Evolutionary conservation across 2,113 vertebrate species (phyloP).

Genomic region (Scartelaos histophorus): DNA sequence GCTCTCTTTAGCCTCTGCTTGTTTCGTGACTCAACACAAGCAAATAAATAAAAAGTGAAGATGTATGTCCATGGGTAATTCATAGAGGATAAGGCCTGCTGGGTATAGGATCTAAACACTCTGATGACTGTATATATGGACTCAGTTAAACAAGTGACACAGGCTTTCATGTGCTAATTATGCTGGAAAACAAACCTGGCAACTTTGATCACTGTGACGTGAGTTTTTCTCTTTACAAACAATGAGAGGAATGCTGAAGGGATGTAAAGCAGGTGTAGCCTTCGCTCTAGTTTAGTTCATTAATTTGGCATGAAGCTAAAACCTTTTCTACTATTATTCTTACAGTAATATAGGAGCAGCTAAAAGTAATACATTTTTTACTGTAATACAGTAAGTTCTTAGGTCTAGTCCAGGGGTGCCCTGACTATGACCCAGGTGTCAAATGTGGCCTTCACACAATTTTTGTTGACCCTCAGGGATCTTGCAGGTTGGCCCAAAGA

Average conservation of each 20-base stretch:
- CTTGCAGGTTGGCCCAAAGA: too few species aligned
- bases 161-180: slow-evolving; percentile 73
- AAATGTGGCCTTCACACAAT: too few species aligned
- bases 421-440: too few species aligned
- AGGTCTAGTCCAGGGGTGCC: too few species aligned
- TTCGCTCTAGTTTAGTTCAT: slow-evolving; percentile 19
- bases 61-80: slow-evolving; percentile 60
- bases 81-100: slow-evolving; percentile 36
- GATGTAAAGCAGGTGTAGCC: slow-evolving; percentile 38
- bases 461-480: too few species aligned
- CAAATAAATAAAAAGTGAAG: slow-evolving; percentile 69
- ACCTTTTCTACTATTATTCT: too few species aligned
- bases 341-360: too few species aligned
- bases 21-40: slow-evolving; percentile 58
- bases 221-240: slow-evolving; percentile 60
- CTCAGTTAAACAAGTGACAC: slow-evolving; percentile 61
- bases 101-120: slow-evolving; percentile 59
- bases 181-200: slow-evolving; percentile 61
- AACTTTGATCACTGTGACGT: slow-evolving; percentile 38
- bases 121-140: slow-evolving; percentile 57
- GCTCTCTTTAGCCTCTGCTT: slow-evolving; percentile 57
- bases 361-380: too few species aligned
- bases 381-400: too few species aligned
- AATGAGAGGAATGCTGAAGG: slow-evolving; percentile 26
- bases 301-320: background rate